phyloP scores from a whole-genome alignment of 1,140 invertebrate genomes.

The Stenopsyche tienmushanensis region DNA sequence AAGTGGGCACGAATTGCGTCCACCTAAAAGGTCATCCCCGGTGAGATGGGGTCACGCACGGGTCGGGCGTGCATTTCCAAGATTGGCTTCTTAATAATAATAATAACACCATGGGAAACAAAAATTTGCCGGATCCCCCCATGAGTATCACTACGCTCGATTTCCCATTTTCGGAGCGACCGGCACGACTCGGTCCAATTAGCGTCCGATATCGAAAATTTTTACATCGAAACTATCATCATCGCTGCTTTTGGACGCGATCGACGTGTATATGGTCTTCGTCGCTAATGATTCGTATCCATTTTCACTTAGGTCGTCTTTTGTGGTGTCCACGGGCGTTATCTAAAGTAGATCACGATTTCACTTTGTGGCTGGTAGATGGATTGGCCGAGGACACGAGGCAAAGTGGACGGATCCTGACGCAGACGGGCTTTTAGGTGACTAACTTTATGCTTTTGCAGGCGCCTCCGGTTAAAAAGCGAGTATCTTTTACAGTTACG shows the following conservation, averaged over 20 bases:
- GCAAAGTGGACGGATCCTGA: too few species aligned
- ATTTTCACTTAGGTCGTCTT: constrained; percentile 7
- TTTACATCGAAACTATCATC: too few species aligned
- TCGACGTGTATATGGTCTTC: too few species aligned
- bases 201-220: too few species aligned
- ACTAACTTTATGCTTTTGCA: constrained; percentile 15
- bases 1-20: neutral
- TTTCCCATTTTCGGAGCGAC: neutral
- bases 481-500: neutral
- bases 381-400: neutral
- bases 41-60: constrained; percentile 21
- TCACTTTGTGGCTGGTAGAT: constrained; percentile 22
- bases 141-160: neutral
- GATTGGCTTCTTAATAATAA: constrained; percentile 19
- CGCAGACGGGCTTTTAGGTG: constrained; percentile 24
- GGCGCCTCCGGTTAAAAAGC: neutral
- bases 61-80: constrained; percentile 16
- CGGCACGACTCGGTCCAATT: neutral
- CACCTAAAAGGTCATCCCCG: constrained; percentile 14
- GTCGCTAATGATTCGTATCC: neutral
- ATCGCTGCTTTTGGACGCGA: too few species aligned
- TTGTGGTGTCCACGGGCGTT: constrained; percentile 4
- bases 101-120: constrained; percentile 10
- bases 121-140: neutral
- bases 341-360: constrained; percentile 31